Evolutionary conservation across 2,888 invertebrate species (phyloP).

Genomic region (Cantharis flavilabris): DNA sequence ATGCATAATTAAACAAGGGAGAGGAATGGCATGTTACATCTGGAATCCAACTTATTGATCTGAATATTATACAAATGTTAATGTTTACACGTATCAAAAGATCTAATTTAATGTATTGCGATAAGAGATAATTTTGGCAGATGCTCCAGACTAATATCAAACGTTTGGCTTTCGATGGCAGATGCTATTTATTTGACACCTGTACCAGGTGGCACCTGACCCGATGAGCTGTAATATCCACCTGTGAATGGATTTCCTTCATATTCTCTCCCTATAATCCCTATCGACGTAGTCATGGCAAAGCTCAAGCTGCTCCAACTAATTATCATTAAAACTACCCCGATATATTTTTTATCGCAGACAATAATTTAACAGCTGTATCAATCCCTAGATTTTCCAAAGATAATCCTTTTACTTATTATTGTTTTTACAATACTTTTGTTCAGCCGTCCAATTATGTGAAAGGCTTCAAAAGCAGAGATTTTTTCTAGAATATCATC

Average conservation of each 20-base stretch:
- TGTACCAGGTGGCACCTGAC: conserved; percentile 29
- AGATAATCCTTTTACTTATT: neutral
- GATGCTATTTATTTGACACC: conserved; percentile 17
- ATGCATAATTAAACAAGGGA: conserved; percentile 1
- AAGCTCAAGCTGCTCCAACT: conserved; percentile 11
- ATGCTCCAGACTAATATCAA: conserved; percentile 12
- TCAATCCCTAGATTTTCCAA: neutral
- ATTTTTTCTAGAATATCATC: neutral
- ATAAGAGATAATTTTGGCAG: conserved; percentile 22
- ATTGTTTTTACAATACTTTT: neutral
- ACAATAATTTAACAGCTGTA: conserved; percentile 10
- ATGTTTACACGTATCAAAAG: neutral
- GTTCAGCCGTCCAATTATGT: neutral
- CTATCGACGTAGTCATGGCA: conserved; percentile 14
- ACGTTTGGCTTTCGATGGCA: conserved; percentile 24
- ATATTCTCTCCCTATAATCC: conserved; percentile 3
- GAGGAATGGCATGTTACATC: neutral
- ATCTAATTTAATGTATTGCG: conserved; percentile 16
- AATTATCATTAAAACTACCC: conserved; percentile 4
- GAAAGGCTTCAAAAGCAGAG: neutral
- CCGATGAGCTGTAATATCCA: conserved; percentile 20
- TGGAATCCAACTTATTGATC: neutral
- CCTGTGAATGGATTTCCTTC: conserved; percentile 12
- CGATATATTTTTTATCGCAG: conserved; percentile 8
- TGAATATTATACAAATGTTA: conserved; percentile 1